These are phyloP conservation scores for Paguma larvata DNA, from an alignment of 2,797 vertebrate species.

Conservation along the genomic window DNA sequence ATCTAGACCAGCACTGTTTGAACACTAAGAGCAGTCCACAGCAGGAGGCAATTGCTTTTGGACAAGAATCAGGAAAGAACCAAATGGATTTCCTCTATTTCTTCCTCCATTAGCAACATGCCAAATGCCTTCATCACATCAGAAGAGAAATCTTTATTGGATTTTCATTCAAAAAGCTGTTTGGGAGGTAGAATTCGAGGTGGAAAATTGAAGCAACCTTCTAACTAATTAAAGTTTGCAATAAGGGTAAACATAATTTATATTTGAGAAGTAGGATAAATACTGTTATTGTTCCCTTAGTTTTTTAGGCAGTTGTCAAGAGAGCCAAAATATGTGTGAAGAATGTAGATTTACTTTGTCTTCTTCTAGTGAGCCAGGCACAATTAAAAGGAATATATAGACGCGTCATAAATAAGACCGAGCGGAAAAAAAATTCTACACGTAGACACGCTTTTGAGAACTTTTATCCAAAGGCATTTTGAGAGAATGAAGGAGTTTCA, in stretches of 20 bases:
- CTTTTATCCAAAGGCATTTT: conserved; percentile 11
- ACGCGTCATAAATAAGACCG: neutral
- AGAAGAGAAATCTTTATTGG: conserved; percentile 59
- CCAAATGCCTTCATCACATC: conserved; percentile 69
- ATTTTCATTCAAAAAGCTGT: conserved; percentile 53
- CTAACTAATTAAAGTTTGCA: neutral
- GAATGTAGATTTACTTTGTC: conserved; percentile 25
- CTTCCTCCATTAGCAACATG: conserved; percentile 76
- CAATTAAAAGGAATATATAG: conserved; percentile 27
- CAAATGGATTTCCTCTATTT: conserved; percentile 84
- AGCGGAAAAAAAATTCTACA: neutral
- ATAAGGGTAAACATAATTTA: conserved; percentile 13
- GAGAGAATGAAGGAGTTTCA: neutral
- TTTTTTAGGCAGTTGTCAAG: neutral
- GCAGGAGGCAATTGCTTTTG: conserved; percentile 86
- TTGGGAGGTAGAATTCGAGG: conserved; percentile 41
- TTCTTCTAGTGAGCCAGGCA: neutral
- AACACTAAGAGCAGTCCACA: conserved; percentile 85
- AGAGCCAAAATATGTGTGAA: neutral
- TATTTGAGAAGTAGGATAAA: neutral
- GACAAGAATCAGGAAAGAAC: conserved; percentile 87
- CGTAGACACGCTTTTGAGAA: neutral
- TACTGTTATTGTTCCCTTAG: neutral
- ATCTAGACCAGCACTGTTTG: conserved; percentile 86
- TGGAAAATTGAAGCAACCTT: conserved; percentile 26